phyloP scores from a whole-genome alignment of 2,888 invertebrate species.

The Apantesis nais region DNA sequence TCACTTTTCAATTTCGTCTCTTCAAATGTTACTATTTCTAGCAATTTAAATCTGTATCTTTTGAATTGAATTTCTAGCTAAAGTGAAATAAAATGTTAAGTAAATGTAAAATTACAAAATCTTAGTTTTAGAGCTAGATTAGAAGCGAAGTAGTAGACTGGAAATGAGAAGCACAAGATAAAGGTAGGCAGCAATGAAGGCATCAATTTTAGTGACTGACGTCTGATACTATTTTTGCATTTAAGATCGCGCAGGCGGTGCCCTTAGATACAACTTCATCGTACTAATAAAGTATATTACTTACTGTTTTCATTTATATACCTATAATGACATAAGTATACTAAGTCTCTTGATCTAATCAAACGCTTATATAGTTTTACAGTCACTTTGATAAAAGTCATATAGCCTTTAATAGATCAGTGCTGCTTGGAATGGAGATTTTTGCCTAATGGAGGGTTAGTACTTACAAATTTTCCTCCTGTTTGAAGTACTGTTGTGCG shows the following conservation, averaged over 20 bases:
- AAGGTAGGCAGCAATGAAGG: not conserved
- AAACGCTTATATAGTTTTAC: too few species aligned
- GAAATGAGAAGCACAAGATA: not conserved
- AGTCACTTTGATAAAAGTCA: too few species aligned
- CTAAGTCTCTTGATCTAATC: too few species aligned
- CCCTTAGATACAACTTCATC: not conserved
- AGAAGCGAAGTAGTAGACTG: not conserved
- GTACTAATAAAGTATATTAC: not conserved
- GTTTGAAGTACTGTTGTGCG: too few species aligned
- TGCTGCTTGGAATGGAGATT: too few species aligned
- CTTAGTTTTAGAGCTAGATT: not conserved
- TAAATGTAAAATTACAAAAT: not conserved
- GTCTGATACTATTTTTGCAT: not conserved
- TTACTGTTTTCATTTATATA: not conserved
- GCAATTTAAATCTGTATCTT: slow-evolving; percentile 25
- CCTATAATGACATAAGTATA: not conserved
- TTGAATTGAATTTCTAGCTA: slow-evolving; percentile 1
- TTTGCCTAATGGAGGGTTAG: too few species aligned
- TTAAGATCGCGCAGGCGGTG: not conserved
- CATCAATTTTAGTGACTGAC: not conserved
- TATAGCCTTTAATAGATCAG: too few species aligned
- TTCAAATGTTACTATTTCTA: slow-evolving; percentile 41
- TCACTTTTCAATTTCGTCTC: slow-evolving; percentile 45
- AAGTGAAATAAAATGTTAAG: not conserved
- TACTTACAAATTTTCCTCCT: too few species aligned